Percentiles rank a stretch among this genome's conserved stretches.
These are phyloP conservation scores for Chrysochloris asiatica DNA, from an alignment of 2,113 vertebrate genomes.

Conservation along the genomic window DNA sequence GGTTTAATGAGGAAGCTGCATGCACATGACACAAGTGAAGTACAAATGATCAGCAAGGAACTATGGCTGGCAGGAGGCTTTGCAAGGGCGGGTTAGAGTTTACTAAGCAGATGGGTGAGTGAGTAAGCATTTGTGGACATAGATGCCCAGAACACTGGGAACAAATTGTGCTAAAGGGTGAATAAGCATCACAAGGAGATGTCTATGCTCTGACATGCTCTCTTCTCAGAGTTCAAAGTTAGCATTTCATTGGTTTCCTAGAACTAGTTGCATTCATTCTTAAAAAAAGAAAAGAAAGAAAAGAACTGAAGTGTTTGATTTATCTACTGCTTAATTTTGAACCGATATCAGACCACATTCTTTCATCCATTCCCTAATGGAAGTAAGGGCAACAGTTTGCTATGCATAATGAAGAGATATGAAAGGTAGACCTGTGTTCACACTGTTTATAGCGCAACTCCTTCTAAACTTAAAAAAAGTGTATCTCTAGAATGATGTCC, in stretches of 20 bases:
- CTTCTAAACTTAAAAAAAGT: not conserved
- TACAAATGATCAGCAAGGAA: not conserved
- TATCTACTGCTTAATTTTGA: not conserved
- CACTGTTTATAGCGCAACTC: not conserved
- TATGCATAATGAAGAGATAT: not conserved
- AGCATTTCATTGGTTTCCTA: not conserved
- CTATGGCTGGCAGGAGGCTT: not conserved
- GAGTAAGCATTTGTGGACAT: not conserved
- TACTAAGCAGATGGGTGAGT: not conserved
- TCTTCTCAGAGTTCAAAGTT: not conserved
- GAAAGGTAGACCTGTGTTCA: not conserved
- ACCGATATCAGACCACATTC: not conserved
- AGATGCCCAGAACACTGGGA: not conserved
- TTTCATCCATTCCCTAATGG: not conserved
- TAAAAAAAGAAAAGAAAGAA: too few relatives aligned
- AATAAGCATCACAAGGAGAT: not conserved
- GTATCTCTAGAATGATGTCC: not conserved
- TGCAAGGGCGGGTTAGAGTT: too few relatives aligned
- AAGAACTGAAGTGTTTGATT: too few relatives aligned
- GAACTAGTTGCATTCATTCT: not conserved
- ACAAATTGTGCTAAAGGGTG: not conserved
- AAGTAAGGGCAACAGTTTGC: not conserved
- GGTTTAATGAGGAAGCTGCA: not conserved
- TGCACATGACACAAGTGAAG: not conserved
- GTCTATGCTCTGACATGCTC: not conserved